Percentiles rank a stretch among this genome's conserved stretches.
Evolutionary conservation across 2,113 vertebrate genomes (phyloP).

Genomic region (Raja brachyura): DNA sequence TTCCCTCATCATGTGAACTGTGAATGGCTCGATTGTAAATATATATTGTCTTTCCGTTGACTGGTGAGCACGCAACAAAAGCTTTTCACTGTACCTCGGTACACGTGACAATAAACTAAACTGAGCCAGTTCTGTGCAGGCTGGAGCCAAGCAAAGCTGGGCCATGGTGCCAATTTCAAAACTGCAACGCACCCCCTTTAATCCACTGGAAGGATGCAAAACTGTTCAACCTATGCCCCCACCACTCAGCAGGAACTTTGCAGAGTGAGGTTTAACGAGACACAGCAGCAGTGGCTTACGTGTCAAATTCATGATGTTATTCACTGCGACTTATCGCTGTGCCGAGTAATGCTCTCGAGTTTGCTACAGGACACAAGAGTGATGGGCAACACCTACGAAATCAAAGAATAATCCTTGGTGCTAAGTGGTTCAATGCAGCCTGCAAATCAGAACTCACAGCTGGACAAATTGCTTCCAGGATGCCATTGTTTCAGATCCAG

Average conservation of each 20-base stretch:
- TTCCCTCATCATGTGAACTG: no score
- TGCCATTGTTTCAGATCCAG: not conserved
- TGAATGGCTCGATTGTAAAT: no score
- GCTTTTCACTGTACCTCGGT: no score
- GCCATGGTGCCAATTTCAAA: no score
- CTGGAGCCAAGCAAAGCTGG: no score
- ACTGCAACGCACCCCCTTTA: no score
- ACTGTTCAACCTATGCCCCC: not conserved
- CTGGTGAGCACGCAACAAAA: no score
- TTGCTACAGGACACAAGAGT: not conserved
- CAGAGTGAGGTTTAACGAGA: not conserved
- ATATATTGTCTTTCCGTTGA: no score
- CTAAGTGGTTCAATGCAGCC: not conserved
- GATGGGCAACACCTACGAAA: not conserved
- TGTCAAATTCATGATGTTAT: not conserved
- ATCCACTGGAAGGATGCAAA: no score
- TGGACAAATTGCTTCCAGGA: not conserved
- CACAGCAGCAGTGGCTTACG: not conserved
- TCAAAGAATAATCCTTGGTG: not conserved
- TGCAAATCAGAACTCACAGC: not conserved
- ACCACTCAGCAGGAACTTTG: not conserved
- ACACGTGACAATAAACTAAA: no score
- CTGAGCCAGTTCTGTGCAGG: no score
- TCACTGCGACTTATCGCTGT: not conserved
- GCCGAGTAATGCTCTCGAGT: not conserved